Evolutionary conservation across 2,888 invertebrate genomes (phyloP), one percentile per base, ranked within the genome.

Genomic region (Lithophane semibrunnea): DNA sequence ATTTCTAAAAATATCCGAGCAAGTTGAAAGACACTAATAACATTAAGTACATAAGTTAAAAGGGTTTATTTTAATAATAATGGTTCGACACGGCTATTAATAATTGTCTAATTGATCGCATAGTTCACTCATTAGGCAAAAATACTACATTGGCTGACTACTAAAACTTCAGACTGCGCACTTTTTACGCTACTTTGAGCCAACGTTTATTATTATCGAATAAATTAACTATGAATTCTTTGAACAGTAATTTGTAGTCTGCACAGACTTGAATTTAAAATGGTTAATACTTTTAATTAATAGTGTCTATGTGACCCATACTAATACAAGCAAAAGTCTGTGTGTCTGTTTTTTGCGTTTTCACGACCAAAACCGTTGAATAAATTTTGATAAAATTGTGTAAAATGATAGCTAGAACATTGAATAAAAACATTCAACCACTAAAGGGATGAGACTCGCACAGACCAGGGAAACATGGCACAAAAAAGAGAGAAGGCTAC

Each of bases 91-190:
- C 81, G 80, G 70, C 79, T 80, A 80, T 85, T 86, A 89, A 91
- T 90, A 89, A 90, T 91, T 92, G 86, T 90, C 88, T 92, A 91
- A 92, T 92, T 92, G 91, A 92, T 91, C 85, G 89, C 88, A 88
- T 88, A 90, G 89, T 86, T 86, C 85, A 84, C 89, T 92, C 90
- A 91, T 92, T 90, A 90, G 83, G 86, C 83, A 70, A 91, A 91
- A 88, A 90, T 90, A 89, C 68, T 80, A 86, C 83, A 73, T 75
- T 79, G 68, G 78, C 69, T 16, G 54, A 81, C 85, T 21, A 78
- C 77, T 37, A 8, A 73, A 60, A 75, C 75, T 75, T 0, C 44
- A 29, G 67, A 79, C 77, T 73, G 29, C 3, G 10, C 21, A n/a
- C 24, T 68, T 72, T 72, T 82, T 81, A 58, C 49, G 1, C 1